phyloP scores from a whole-genome alignment of 2,113 vertebrate species.

The Nestor notabilis region DNA sequence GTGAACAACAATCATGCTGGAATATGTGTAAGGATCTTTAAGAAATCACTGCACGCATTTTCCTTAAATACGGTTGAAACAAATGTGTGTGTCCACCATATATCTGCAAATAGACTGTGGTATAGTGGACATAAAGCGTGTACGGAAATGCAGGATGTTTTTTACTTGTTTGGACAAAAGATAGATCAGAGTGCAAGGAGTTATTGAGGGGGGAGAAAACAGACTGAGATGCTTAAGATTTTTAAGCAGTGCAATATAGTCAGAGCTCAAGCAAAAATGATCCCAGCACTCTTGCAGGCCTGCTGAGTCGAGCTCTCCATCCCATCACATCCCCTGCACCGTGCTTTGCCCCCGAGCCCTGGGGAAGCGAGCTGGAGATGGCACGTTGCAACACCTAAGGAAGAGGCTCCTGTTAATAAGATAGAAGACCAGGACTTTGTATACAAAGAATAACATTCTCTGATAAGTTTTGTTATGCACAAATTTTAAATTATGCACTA shows the following conservation, averaged over 20 bases:
- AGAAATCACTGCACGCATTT: neutral
- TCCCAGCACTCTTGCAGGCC: accelerated
- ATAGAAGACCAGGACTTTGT: neutral
- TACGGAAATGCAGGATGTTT: neutral
- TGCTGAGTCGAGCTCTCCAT: neutral
- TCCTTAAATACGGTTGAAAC: neutral
- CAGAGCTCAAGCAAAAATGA: neutral
- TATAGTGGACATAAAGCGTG: accelerated
- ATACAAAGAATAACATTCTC: neutral
- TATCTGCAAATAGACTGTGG: neutral
- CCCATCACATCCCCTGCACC: neutral
- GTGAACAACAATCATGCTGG: neutral
- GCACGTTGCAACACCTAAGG: neutral
- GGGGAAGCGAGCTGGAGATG: neutral
- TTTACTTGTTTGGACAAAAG: neutral
- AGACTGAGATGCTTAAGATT: neutral
- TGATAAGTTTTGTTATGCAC: neutral
- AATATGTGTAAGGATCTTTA: neutral
- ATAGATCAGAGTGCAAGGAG: neutral
- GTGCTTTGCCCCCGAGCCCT: accelerated
- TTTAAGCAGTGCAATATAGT: neutral
- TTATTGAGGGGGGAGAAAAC: accelerated
- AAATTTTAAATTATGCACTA: neutral
- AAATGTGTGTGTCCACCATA: neutral
- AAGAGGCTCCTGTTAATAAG: neutral